Evolutionary conservation across 2,888 invertebrate genomes (phyloP).

Genomic region (Aporophyla nigra): DNA sequence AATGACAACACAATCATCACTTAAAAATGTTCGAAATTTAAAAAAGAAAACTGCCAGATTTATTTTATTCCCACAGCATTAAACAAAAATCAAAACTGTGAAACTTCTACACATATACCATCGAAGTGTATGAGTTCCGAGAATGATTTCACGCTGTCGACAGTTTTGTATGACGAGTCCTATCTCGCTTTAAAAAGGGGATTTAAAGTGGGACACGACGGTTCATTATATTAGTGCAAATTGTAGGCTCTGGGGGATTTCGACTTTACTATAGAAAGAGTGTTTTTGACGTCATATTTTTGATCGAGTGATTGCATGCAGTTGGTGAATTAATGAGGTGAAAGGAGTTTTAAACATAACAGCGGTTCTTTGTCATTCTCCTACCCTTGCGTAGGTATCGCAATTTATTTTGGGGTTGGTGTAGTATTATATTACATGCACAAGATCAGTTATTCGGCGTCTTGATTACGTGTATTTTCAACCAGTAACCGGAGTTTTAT

Average conservation of each 20-base stretch:
- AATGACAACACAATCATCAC: no score
- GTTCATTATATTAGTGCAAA: conserved; percentile 62
- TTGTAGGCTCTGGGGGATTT: conserved; percentile 39
- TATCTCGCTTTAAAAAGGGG: conserved; percentile 59
- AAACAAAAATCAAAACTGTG: background rate
- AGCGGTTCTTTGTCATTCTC: background rate
- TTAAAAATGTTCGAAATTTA: no score
- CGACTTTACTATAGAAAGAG: conserved; percentile 1
- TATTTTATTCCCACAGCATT: background rate
- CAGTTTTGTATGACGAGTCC: conserved; percentile 63
- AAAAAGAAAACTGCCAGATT: background rate
- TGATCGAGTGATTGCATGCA: conserved; percentile 19
- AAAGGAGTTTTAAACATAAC: background rate
- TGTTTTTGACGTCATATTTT: conserved; percentile 33
- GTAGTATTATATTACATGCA: no score
- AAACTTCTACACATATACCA: conserved; percentile 34
- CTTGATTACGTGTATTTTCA: background rate
- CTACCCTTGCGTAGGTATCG: background rate
- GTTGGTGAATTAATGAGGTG: background rate
- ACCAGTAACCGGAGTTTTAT: background rate
- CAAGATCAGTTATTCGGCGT: no score
- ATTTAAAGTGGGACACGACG: conserved; percentile 61
- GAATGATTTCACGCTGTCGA: conserved; percentile 59
- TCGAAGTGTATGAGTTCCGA: conserved; percentile 1
- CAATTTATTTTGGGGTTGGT: background rate